Evolutionary conservation across 2,113 vertebrate genomes (phyloP), one percentile per base, ranked within the genome.

Genomic region (Notarius quadriscutis): DNA sequence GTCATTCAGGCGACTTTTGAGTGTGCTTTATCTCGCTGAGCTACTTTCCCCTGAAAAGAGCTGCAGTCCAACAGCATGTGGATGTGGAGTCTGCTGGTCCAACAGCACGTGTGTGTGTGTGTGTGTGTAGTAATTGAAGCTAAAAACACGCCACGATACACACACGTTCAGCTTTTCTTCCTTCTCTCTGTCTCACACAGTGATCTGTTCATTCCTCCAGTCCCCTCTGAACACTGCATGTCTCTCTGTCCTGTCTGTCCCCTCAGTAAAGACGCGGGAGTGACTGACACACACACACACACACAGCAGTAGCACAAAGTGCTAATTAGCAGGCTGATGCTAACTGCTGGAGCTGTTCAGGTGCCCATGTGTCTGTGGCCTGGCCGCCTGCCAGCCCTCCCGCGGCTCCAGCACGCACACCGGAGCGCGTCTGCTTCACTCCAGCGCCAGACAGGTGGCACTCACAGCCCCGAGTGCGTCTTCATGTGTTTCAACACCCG

Each of bases 241-340:
- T 41, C 71, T 10, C 9, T 17, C 34, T 10, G 27, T 17, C 12
- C 15, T 17, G 0, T 41, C 5, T 57, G 2, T 10, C 53, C 6
- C 5, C 7, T 7, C 75, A 18, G 60, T 81, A 71, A 77, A 87
- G 71, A 87, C 78, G 86, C 83, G 85, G 86, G 88, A 85, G 67
- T 84, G 84, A n/a, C 60, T 65, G 55, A 5, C 57, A 41, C 41
- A 41, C 41, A 41, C 34, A 34, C 34, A 34, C 41, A 41, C 41
- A 41, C 41, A 41, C 41, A 41, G 41, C 41, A 4, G 41, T 41
- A 71, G 71, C 71, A 83, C 81, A 84, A 88, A 83, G 55, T 87
- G 81, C 83, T 88, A 84, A 81, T 63, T 79, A 86, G 81, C 84
- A 41, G 7, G 78, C 84, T 88, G 80, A 51, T 1, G 60, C 77